phyloP scores from a whole-genome alignment of 2,888 invertebrate genomes.

The Cactoblastis cactorum region DNA sequence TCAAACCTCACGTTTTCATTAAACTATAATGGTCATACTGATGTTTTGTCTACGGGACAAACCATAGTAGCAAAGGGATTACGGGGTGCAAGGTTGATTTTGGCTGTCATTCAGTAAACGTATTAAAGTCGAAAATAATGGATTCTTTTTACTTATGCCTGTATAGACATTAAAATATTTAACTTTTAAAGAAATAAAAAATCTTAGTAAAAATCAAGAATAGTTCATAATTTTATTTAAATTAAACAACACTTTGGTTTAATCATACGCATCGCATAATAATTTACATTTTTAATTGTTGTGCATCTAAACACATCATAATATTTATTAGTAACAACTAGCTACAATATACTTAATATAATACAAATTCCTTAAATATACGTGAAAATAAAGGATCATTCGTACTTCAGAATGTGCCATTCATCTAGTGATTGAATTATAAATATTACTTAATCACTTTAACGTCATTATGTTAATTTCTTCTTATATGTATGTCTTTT shows the following conservation, averaged over 20 bases:
- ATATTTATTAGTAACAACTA: background rate
- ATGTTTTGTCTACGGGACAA: too few relatives aligned
- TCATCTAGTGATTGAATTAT: background rate
- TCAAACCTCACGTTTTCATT: too few relatives aligned
- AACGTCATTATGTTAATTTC: too few relatives aligned
- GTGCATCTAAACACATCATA: background rate
- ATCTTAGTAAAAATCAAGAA: background rate
- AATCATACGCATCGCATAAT: constrained; percentile 50
- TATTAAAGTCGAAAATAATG: too few relatives aligned
- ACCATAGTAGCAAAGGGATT: too few relatives aligned
- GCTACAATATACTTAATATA: background rate
- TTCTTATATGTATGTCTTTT: too few relatives aligned
- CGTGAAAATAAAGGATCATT: background rate
- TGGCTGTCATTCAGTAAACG: too few relatives aligned
- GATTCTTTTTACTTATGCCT: too few relatives aligned
- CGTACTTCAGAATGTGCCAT: background rate
- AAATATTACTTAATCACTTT: too few relatives aligned
- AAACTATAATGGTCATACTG: too few relatives aligned
- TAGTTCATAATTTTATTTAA: constrained; percentile 41
- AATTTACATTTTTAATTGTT: constrained; percentile 43
- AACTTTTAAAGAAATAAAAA: background rate
- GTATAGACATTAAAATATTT: too few relatives aligned
- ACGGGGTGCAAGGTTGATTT: too few relatives aligned
- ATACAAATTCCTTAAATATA: background rate
- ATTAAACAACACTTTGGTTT: constrained; percentile 72